Evolutionary conservation across 2,113 vertebrate genomes (phyloP).

Genomic region (Todiramphus saurophagus): DNA sequence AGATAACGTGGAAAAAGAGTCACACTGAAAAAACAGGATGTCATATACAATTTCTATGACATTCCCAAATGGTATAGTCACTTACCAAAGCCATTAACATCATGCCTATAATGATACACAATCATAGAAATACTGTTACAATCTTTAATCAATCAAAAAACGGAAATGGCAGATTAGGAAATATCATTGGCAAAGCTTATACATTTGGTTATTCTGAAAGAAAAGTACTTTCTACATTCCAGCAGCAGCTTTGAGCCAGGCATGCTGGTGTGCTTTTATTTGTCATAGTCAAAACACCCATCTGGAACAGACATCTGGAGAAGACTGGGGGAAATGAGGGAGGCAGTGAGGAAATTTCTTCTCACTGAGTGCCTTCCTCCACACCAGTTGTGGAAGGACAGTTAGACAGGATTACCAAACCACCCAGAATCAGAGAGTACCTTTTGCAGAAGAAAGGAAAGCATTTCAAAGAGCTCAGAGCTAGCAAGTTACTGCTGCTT

Average conservation of each 20-base stretch:
- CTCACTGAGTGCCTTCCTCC: not conserved
- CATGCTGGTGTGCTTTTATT: not conserved
- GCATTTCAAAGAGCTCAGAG: not conserved
- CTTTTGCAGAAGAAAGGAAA: not conserved
- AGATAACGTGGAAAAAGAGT: not conserved
- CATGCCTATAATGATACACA: not conserved
- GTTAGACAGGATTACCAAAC: not conserved
- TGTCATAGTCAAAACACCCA: slow-evolving; percentile 13
- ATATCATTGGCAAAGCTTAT: not conserved
- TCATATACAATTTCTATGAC: not conserved
- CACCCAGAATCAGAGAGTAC: not conserved
- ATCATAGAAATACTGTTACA: not conserved
- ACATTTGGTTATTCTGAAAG: not conserved
- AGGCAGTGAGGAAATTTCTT: not conserved
- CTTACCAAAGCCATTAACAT: not conserved
- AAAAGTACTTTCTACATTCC: not conserved
- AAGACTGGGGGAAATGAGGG: not conserved
- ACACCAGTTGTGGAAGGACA: not conserved
- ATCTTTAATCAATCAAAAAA: not conserved
- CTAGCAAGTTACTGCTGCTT: not conserved
- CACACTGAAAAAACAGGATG: not conserved
- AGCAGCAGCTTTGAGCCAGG: not conserved
- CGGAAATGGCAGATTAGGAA: not conserved
- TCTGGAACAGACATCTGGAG: not conserved
- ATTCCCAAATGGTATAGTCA: not conserved